These are phyloP conservation scores for Sminthurides bifidus DNA, from an alignment of 1,140 invertebrate genomes.

Conservation along the genomic window DNA sequence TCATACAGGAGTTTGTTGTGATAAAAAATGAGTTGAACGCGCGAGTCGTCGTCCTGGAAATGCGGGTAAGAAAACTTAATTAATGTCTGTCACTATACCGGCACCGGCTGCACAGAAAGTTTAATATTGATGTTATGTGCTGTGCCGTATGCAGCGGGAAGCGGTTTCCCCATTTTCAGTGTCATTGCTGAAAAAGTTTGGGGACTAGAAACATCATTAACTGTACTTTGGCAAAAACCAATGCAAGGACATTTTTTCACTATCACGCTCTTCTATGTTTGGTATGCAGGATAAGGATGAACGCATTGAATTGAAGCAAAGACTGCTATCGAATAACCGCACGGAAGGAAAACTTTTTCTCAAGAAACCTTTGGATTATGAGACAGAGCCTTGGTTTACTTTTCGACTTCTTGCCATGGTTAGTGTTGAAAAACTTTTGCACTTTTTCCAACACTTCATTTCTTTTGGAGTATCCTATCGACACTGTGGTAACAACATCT, in stretches of 20 bases:
- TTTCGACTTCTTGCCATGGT: constrained; percentile 29
- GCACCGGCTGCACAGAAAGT: too few relatives aligned
- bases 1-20: constrained; percentile 24
- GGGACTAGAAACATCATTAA: too few relatives aligned
- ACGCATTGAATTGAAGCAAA: constrained; percentile 22
- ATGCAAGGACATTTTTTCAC: too few relatives aligned
- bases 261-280: too few relatives aligned
- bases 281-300: constrained; percentile 17
- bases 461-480: too few relatives aligned
- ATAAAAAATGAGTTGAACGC: constrained; percentile 30
- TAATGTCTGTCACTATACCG: too few relatives aligned
- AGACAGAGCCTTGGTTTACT: constrained; percentile 31
- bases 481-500: too few relatives aligned
- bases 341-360: constrained; percentile 26
- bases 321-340: constrained; percentile 25
- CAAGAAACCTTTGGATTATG: constrained; percentile 27
- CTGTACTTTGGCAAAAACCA: too few relatives aligned
- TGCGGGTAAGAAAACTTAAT: constrained; percentile 22
- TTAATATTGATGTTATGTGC: too few relatives aligned
- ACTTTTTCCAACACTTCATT: not conserved
- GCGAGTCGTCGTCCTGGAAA: constrained; percentile 22
- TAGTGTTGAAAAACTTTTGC: constrained; percentile 6
- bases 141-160: too few relatives aligned
- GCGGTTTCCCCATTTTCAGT: too few relatives aligned
- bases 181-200: too few relatives aligned